Base-by-base conservation (phyloP, 2,113 vertebrate species). In the Hemicordylus capensis region DNA sequence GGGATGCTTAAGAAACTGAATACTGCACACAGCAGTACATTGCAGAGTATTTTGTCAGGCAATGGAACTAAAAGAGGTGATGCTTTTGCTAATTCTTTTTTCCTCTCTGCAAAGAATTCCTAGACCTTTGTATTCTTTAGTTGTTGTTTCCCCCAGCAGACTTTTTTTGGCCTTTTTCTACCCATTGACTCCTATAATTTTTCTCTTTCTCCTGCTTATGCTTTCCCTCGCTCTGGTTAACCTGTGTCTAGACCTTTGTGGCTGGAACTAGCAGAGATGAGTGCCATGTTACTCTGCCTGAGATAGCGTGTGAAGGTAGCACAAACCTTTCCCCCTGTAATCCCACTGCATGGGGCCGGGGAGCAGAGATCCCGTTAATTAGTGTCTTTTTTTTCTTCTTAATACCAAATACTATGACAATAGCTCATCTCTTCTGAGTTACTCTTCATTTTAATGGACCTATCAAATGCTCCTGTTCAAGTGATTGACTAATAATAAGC, bases 231-330 rank as follows among this genome's bases (percentile, higher is more conserved):
- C 88, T 89, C 0, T 95, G 94, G 92, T 94, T 96, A 92, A 95
- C 94, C 91, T 93, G 90, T 89, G 44, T 72, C 93, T 95, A 97
- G 96, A 96, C 81, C 89, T 96, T 95, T 96, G 95, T 96, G 95
- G 90, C 93, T 95, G 96, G 95, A 96, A 88, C 64, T 95, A 93
- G 94, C 96, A 96, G 96, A 96, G 96, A 96, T 87, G 96, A 95
- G 94, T 85, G 93, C 95, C 93, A 87, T 93, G 17, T 54, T 54
- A 93, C 93, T 96, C 92, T 95, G 89, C 94, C 95, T 93, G 95
- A 97, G 90, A 93, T 96, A 95, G 95, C 95, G 90, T 94, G 96
- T 44, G 90, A 97, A 96, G 96, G 95, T 96, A 97, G 95, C 95
- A 79, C 81, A 87, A 93, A 89, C 0, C 44, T 89, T 93, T 88